These are phyloP conservation scores for Papilio xuthus DNA, from an alignment of 1,140 invertebrate genomes.

Conservation along the genomic window DNA sequence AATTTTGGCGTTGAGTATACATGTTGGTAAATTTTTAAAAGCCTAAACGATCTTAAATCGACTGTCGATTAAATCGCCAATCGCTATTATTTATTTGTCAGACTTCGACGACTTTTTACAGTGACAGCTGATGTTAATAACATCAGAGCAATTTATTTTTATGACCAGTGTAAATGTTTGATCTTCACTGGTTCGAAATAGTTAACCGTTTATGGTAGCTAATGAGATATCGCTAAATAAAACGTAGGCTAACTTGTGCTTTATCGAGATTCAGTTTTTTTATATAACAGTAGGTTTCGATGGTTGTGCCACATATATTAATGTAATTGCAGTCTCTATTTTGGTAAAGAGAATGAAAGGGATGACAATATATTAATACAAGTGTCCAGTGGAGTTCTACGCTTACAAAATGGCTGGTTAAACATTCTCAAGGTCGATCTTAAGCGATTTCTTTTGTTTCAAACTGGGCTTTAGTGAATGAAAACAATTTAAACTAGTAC, in stretches of 20 bases:
- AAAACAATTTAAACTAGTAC: slow-evolving; percentile 43
- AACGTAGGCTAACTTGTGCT: background rate
- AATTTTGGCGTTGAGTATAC: background rate
- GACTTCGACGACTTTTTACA: slow-evolving; percentile 48
- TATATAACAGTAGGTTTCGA: too few species aligned
- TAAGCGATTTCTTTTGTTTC: slow-evolving; percentile 1
- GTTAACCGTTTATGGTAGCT: slow-evolving; percentile 28
- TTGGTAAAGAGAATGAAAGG: too few species aligned
- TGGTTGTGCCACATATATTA: too few species aligned
- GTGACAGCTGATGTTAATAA: slow-evolving; percentile 51
- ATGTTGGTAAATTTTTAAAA: background rate
- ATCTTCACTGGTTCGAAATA: slow-evolving; percentile 29
- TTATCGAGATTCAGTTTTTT: slow-evolving; percentile 6
- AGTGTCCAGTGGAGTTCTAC: too few species aligned
- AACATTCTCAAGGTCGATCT: slow-evolving; percentile 19
- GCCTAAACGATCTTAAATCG: slow-evolving; percentile 1
- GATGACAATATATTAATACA: too few species aligned
- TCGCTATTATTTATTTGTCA: slow-evolving; percentile 24
- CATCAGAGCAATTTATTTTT: slow-evolving; percentile 51
- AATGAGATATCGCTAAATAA: slow-evolving; percentile 21
- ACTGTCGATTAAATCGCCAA: slow-evolving; percentile 14
- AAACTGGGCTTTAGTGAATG: slow-evolving; percentile 2
- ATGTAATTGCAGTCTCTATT: too few species aligned
- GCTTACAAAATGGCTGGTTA: background rate
- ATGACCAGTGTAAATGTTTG: slow-evolving; percentile 39